These are phyloP conservation scores for Strix uralensis DNA, from an alignment of 2,113 vertebrate species.

Conservation along the genomic window DNA sequence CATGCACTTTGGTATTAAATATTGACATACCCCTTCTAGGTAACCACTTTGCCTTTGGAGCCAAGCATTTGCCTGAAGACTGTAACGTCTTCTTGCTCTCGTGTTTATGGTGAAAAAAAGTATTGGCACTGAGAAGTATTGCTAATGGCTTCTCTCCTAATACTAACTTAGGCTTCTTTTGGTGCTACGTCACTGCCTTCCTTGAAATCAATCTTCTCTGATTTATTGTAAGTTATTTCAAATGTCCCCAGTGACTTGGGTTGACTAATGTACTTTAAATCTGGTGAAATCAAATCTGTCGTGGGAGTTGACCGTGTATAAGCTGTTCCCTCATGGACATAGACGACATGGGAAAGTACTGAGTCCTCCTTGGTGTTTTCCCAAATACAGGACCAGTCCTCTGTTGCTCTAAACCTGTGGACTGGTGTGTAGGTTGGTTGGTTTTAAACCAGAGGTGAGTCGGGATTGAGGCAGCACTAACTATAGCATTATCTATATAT, in stretches of 20 bases:
- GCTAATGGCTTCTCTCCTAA: background rate
- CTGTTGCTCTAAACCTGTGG: background rate
- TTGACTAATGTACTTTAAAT: slow-evolving; percentile 41
- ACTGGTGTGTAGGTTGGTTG: background rate
- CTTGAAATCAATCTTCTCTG: background rate
- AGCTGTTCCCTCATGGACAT: background rate
- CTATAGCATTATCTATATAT: rapidly evolving
- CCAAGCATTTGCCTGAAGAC: background rate
- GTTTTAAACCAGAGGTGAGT: background rate
- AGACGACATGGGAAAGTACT: background rate
- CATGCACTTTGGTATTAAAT: slow-evolving; percentile 18
- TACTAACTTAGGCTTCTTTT: background rate
- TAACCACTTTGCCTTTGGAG: background rate
- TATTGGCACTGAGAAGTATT: background rate
- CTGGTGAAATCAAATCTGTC: slow-evolving; percentile 9
- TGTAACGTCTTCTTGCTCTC: background rate
- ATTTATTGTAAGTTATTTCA: slow-evolving; percentile 23
- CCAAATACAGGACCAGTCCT: background rate
- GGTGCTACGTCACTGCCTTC: background rate
- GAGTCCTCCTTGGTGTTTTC: background rate
- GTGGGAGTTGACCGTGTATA: background rate
- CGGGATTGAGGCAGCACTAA: background rate
- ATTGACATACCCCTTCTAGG: background rate
- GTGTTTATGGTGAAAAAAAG: background rate
- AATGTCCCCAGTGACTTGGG: background rate